phyloP scores from a whole-genome alignment of 2,888 invertebrate genomes.

The Ditula angustiorana region DNA sequence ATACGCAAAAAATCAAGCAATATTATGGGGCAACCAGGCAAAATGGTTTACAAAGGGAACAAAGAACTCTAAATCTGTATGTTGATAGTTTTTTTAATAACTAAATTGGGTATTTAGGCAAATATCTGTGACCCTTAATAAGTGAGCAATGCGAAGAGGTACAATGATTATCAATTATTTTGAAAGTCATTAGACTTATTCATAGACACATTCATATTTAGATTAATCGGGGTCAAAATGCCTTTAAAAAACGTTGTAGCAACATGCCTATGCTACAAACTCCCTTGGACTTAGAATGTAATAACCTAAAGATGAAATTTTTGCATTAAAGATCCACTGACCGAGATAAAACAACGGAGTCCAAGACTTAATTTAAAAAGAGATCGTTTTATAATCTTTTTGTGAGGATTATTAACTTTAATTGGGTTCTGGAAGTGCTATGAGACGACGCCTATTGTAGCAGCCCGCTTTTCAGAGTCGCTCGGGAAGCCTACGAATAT shows the following conservation, averaged over 20 bases:
- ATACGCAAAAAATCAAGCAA: too few species aligned
- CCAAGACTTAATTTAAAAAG: constrained; percentile 65
- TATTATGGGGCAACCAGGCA: too few species aligned
- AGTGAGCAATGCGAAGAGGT: too few species aligned
- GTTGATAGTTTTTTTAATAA: too few species aligned
- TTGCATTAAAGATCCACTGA: constrained; percentile 21
- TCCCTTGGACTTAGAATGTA: not conserved
- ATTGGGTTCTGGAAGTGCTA: constrained; percentile 70
- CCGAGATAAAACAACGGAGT: constrained; percentile 52
- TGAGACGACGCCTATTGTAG: constrained; percentile 65
- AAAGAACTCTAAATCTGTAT: too few species aligned
- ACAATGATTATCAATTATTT: too few species aligned
- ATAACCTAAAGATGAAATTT: not conserved
- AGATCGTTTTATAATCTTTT: constrained; percentile 57
- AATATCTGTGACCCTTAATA: too few species aligned
- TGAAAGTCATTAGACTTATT: not conserved
- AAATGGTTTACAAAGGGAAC: too few species aligned
- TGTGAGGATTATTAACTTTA: constrained; percentile 78
- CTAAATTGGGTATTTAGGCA: too few species aligned
- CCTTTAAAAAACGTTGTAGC: not conserved
- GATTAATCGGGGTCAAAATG: not conserved
- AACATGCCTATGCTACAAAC: not conserved
- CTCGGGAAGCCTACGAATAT: constrained; percentile 51
- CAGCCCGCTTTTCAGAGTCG: constrained; percentile 53
- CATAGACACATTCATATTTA: not conserved